phyloP scores from a whole-genome alignment of 2,113 vertebrate species.

The Progne subis region DNA sequence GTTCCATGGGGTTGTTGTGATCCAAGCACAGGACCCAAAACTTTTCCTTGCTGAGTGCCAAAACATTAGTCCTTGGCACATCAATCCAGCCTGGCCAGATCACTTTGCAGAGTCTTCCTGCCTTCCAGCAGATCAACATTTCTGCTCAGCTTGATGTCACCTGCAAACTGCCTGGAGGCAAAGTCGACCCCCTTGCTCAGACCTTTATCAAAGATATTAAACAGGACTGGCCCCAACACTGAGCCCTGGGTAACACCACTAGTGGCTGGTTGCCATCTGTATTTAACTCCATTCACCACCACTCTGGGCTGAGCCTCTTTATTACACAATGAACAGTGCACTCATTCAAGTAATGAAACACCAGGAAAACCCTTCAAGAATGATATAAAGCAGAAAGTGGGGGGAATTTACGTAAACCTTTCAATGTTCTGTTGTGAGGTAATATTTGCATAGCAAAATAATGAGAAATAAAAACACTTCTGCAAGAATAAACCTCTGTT shows the following conservation, averaged over 20 bases:
- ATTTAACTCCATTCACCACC: background rate
- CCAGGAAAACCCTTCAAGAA: background rate
- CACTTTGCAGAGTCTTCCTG: background rate
- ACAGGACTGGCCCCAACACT: background rate
- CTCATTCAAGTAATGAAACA: background rate
- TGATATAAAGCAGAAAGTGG: background rate
- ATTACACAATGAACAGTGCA: background rate
- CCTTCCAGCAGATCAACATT: background rate
- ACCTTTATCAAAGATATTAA: background rate
- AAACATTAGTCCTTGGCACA: background rate
- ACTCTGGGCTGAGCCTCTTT: background rate
- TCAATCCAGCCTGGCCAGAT: background rate
- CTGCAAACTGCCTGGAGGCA: background rate
- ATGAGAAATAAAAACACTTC: background rate
- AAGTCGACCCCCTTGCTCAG: background rate
- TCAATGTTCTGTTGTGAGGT: background rate
- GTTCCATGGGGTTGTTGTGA: background rate
- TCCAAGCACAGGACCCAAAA: fast-evolving
- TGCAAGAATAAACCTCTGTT: conserved; percentile 32
- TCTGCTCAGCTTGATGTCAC: background rate
- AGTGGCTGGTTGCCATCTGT: background rate
- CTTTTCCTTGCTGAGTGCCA: background rate
- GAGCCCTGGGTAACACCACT: background rate
- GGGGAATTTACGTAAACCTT: background rate
- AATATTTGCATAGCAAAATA: conserved; percentile 24